Base-by-base conservation (phyloP, 92 coral and sea anemone genomes). In the Zoanthus sociatus region DNA sequence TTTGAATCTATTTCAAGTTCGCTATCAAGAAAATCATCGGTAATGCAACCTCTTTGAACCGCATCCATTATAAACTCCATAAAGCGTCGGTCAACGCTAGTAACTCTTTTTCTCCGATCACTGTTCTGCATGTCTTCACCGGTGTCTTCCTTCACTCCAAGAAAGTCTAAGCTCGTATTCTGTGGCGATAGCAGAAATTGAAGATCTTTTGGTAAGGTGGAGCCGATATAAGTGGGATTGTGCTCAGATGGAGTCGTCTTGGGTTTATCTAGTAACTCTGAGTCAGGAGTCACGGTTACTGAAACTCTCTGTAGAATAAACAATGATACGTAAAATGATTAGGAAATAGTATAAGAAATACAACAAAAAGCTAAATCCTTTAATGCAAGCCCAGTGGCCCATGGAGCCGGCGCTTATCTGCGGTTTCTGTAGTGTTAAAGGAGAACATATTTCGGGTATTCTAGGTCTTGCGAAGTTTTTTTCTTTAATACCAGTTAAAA, bases 51-150 rank as follows among this genome's bases (percentile, higher is more conserved):
- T 73, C 86, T 90, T 21, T 93, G 94, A 10, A 95, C 94, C 4
- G 96, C 96, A 55, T 95, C 98, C 71, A 93, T 78, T 92, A 95
- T 95, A 42, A 94, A 86, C 63, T 93, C 96, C 33, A 95, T 81
- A 53, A 95, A 93, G 21, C 84, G 87, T 66, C 87, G 81, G 72
- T 93, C 96, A n/a, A 93, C 96, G 61, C 89, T 78, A 8, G 93
- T 85, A 72, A 81, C 32, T 3, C 63, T 81, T 66, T 67, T 47
- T 13, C 26, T 81, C n/a, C 21, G n/a, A 1, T 31, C 75, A 12
- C 58, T 13, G 63, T n/a, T 56, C 17, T 94, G 89, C 61, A 92
- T 82, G 5, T 58, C 68, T 4, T 90, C 88, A 26, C 73, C 11
- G 20, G 2, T 50, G 2, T 26, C 53, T n/a, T 63, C 88, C 32